These are phyloP conservation scores for Ichneumoninae sp. DNA, from an alignment of 2,888 invertebrate genomes.

Conservation along the genomic window DNA sequence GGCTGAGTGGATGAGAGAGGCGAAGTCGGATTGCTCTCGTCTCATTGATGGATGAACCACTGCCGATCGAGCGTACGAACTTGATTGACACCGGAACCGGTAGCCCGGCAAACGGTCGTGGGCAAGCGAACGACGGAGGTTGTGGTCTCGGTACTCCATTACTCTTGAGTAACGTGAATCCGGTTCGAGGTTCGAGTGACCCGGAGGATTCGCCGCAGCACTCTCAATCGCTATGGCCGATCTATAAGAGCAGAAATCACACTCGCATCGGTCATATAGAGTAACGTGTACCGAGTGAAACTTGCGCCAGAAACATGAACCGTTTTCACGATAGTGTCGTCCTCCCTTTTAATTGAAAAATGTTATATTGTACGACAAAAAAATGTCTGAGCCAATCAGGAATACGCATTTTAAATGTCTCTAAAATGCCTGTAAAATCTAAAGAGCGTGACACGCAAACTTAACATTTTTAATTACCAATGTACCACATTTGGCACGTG, in stretches of 20 bases:
- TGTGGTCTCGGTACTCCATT: slow-evolving; percentile 55
- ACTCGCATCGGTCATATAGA: slow-evolving; percentile 2
- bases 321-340: neutral
- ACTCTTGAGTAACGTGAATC: slow-evolving; percentile 46
- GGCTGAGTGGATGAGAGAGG: slow-evolving; percentile 12
- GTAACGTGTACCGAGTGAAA: slow-evolving; percentile 24
- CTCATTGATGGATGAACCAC: slow-evolving; percentile 59
- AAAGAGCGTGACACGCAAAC: too few relatives aligned
- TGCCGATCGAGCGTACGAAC: slow-evolving; percentile 46
- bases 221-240: slow-evolving; percentile 18
- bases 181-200: slow-evolving; percentile 16
- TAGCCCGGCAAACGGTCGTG: slow-evolving; percentile 28
- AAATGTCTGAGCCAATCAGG: too few relatives aligned
- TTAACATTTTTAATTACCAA: too few relatives aligned
- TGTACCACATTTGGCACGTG: too few relatives aligned
- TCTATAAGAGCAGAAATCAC: slow-evolving; percentile 6
- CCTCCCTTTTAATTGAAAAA: neutral
- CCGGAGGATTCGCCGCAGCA: slow-evolving; percentile 15
- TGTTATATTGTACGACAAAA: too few relatives aligned
- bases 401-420: too few relatives aligned
- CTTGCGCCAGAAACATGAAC: neutral
- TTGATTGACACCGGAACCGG: slow-evolving; percentile 61
- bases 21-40: slow-evolving; percentile 42
- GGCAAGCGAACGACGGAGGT: slow-evolving; percentile 37
- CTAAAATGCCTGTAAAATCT: too few relatives aligned